These are phyloP conservation scores for Prionailurus bengalensis DNA, from an alignment of 2,113 vertebrate genomes.

Conservation along the genomic window DNA sequence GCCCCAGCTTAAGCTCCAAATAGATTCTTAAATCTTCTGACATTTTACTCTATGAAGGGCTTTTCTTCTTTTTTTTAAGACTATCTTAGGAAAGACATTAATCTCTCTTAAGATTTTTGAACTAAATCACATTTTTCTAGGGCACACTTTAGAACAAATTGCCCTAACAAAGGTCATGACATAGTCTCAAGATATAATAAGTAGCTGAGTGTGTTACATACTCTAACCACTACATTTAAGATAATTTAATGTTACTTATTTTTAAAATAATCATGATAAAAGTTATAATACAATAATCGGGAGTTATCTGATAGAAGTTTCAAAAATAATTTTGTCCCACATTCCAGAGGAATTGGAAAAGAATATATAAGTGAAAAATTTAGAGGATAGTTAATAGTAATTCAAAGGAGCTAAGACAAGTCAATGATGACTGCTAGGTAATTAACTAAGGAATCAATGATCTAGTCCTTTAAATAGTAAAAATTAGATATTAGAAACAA, in stretches of 20 bases:
- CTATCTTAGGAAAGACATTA: not conserved
- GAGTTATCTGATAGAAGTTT: not conserved
- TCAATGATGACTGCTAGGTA: not conserved
- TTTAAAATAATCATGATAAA: not conserved
- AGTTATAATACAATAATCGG: not conserved
- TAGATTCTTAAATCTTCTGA: not conserved
- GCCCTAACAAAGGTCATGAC: not conserved
- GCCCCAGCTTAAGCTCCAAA: not conserved
- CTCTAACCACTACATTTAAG: not conserved
- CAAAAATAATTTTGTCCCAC: not conserved
- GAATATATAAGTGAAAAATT: not conserved
- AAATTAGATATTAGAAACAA: conserved; percentile 18
- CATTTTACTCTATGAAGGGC: not conserved
- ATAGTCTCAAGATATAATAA: not conserved
- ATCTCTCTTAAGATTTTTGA: not conserved
- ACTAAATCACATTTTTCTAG: not conserved
- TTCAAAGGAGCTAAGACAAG: not conserved
- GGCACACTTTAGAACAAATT: not conserved
- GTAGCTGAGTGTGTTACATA: not conserved
- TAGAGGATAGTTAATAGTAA: not conserved
- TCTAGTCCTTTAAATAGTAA: not conserved
- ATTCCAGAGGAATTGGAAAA: not conserved
- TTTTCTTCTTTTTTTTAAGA: not conserved
- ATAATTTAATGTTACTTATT: not conserved
- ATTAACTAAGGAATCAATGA: not conserved